Evolutionary conservation across 2,888 invertebrate species (phyloP).

Genomic region (Tetragonisca angustula): DNA sequence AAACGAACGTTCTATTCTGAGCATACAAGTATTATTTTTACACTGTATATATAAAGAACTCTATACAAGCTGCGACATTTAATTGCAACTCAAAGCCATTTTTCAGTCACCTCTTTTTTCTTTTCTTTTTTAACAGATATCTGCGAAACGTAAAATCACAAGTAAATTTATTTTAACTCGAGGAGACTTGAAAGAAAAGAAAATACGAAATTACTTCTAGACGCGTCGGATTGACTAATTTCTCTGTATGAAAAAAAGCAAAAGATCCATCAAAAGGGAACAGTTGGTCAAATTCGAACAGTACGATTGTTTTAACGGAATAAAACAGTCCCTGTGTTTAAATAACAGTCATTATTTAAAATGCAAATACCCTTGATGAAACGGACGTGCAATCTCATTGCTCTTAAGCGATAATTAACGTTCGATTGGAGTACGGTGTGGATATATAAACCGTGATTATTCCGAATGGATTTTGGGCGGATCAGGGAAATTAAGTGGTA

Average conservation of each 20-base stretch:
- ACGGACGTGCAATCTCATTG: not conserved
- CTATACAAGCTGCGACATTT: not conserved
- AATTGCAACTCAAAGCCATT: not conserved
- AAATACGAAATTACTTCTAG: conserved; percentile 3
- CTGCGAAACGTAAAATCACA: not conserved
- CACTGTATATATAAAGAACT: no score
- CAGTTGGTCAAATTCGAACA: not conserved
- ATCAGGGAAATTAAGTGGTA: conserved; percentile 56
- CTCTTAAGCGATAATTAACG: conserved; percentile 37
- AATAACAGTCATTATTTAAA: not conserved
- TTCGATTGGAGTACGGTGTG: not conserved
- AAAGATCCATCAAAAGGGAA: not conserved
- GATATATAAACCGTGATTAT: conserved; percentile 16
- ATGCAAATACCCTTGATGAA: not conserved
- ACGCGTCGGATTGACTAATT: conserved; percentile 12
- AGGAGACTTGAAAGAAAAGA: not conserved
- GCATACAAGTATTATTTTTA: no score
- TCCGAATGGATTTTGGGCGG: conserved; percentile 33
- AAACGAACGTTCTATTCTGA: no score
- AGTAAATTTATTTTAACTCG: not conserved
- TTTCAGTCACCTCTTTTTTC: no score
- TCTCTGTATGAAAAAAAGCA: not conserved
- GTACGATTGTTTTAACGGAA: not conserved
- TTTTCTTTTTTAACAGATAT: not conserved
- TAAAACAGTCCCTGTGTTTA: not conserved